Evolutionary conservation across 2,888 invertebrate species (phyloP), one percentile per base, ranked within the genome.

Genomic region (Orthonychiurus folsomi): DNA sequence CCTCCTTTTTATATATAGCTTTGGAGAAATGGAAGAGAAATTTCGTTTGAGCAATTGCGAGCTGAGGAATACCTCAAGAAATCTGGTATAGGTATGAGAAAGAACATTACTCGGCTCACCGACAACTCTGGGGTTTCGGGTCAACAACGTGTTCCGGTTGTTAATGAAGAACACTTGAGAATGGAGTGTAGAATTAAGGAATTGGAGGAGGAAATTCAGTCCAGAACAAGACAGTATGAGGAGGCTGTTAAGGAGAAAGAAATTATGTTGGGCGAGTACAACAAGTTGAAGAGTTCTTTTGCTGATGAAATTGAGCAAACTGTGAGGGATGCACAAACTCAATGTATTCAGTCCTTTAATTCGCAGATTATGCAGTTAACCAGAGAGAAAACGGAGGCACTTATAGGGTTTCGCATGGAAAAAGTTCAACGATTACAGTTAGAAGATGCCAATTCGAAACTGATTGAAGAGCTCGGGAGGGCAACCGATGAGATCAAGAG

Each of bases 31-130:
- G 55, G 58, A 15, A 20, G 27, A 23, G 65, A 65, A 52, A 59
- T 66, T 18, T 55, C 62, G 2, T 66, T 64, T 56, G 64, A 64
- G 48, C 66, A 66, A 37, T 37, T 66, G 2, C 48, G 64, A 27
- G 60, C 62, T 50, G 56, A 57, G n/a, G 62, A 60, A 15, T 66
- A 62, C 26, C 50, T 61, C 24, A 50, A 54, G 37, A 64, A 53
- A 20, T 48, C 23, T 50, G 48, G 48, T 28, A 28, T 15, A 50
- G n/a, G 50, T 15, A 20, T 59, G 50, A 21, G 20, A 55, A 3
- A 59, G 20, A 21, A 50, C 61, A 15, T 48, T 56, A 26, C n/a
- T 50, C n/a, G 3, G 20, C n/a, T 20, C 50, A 23, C 21, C 25
- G 5, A 61, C 21, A 25, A 61, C 50, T 55, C 2, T n/a, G 3